A percentile compares a stretch with the other conserved stretches of the same genome.
These are phyloP conservation scores for Neomonachus schauinslandi DNA, from an alignment of 2,113 vertebrate species.

Conservation along the genomic window DNA sequence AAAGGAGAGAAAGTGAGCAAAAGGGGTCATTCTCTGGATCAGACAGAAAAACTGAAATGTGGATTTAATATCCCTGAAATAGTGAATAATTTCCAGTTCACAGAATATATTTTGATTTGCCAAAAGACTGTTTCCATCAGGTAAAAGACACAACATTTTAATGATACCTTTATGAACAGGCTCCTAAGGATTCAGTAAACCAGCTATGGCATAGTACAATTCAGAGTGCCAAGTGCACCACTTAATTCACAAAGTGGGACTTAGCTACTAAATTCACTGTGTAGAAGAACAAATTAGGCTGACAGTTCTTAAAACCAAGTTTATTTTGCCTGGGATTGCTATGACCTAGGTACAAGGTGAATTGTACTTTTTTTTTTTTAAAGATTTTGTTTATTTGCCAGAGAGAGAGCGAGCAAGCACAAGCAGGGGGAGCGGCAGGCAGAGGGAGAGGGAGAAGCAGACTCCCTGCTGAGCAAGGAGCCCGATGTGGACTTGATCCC, in stretches of 20 bases:
- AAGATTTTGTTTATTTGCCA: background rate
- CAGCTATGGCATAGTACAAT: background rate
- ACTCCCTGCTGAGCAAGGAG: background rate
- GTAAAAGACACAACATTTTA: background rate
- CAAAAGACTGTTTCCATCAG: background rate
- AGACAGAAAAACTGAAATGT: background rate
- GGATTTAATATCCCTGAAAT: background rate
- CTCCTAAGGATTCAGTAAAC: background rate
- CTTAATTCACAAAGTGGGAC: background rate
- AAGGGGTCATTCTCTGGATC: background rate
- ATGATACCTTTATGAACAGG: background rate
- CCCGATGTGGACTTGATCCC: background rate
- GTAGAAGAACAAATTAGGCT: background rate
- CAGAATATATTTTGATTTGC: conserved; percentile 37
- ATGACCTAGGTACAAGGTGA: background rate
- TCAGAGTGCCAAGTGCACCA: background rate
- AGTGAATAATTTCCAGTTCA: background rate
- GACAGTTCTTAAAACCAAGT: background rate
- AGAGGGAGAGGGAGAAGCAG: background rate
- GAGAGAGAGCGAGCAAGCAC: no score
- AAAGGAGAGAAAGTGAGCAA: background rate
- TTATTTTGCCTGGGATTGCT: background rate
- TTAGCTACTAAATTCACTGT: background rate
- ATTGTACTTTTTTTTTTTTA: background rate
- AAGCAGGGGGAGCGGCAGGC: background rate